Evolutionary conservation across 64 coral and sea anemone species (phyloP), one percentile per base, ranked within the genome.

Genomic region (Pocillopora verrucosa): DNA sequence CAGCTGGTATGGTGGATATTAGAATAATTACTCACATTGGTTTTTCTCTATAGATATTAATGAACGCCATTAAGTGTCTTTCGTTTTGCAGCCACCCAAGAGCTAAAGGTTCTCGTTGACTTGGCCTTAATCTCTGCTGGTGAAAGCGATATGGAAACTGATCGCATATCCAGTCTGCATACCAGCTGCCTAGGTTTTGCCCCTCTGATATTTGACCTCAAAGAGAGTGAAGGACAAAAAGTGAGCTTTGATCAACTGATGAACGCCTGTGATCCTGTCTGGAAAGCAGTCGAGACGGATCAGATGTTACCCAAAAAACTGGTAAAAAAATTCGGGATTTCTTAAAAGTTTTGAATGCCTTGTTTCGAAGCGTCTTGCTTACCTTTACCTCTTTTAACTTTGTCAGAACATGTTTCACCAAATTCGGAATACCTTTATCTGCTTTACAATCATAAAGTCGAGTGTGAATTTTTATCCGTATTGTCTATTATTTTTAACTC

Each of bases 101-200:
- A 90, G 59, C 83, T 95, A n/a, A 95, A 89, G 72, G 83, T 86
- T 45, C 87, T 95, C 34, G 94, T 95, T 1, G 94, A 95, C 79
- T 24, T 95, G 73, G 94, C 94, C 25, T 87, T 95, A 86, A 95
- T 95, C 64, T 92, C 94, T 36, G 94, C 90, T n/a, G 93, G 89
- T 36, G 93, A 94, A 59, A 94, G 87, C 51, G 93, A 94, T 41
- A 51, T 89, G 17, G 94, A 95, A 88, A 89, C 88, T 25, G 94
- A 89, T 74, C 90, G 94, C 34, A 88, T 95, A 30, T 95, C 90
- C 10, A 25, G 82, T 60, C 82, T 95, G 19, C 94, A 95, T 36
- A 88, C 94, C 4, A 95, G 89, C 69, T 88, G 89, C 58, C 69
- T 95, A 41, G 88, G 88, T 12, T 95, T 95, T 85, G 77, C 94